Evolutionary conservation across 2,113 vertebrate genomes (phyloP), one percentile per base, ranked within the genome.

Genomic region (Siphamia tubifer): DNA sequence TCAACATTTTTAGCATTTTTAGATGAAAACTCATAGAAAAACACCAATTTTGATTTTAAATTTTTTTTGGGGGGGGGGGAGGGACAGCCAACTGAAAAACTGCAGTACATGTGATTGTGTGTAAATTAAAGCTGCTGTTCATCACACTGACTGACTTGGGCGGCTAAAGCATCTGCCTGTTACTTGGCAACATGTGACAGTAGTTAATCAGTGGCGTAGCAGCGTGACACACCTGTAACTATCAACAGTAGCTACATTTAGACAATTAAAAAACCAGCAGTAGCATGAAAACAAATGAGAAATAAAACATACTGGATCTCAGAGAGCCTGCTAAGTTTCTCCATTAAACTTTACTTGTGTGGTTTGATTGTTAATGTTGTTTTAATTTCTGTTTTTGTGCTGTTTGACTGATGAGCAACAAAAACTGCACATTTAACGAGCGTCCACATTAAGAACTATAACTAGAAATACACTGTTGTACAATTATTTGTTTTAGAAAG

Each of bases 311-410:
- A 10, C 13, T 24, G n/a, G 28, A 55, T 47, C 28, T 64, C n/a
- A 9, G 38, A 9, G 4, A 11, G 8, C 4, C 5, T n/a, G 17
- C 11, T 54, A 47, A 58, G 40, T 28, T 23, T 51, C 32, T 51
- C 17, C 23, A 15, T 6, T 6, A 34, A 58, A 15, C 16, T 27
- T 27, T 28, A 16, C 20, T 40, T 31, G 25, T 15, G 34, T 28
- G 24, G 20, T 35, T 20, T 47, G 23, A 24, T 63, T 64, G 53
- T 23, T 54, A 64, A 44, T 44, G 57, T 27, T 7, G 30, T 34
- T 25, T 56, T 51, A 48, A 70, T 48, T 54, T 65, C 48, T 65
- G 54, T 12, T 65, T 63, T 47, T 30, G 42, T 40, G n/a, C n/a
- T n/a, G n/a, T n/a, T n/a, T n/a, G n/a, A n/a, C n/a, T n/a, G n/a